Evolutionary conservation across 1,140 invertebrate genomes (phyloP).

Genomic region (Harlomillsia oculata): DNA sequence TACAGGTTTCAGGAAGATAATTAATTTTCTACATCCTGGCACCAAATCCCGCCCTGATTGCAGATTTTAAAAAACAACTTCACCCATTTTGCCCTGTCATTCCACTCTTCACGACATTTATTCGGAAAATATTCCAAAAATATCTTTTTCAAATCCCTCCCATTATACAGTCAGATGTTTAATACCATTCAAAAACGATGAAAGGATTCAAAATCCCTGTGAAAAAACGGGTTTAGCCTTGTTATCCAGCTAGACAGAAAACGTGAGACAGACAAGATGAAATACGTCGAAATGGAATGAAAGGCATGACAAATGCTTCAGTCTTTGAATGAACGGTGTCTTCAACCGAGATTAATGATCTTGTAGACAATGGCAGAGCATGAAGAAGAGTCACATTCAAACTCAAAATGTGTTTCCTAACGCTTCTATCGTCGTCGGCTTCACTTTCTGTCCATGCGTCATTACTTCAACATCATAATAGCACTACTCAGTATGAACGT

Average conservation of each 20-base stretch:
- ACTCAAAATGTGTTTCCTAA: not conserved
- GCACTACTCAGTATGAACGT: too few species aligned
- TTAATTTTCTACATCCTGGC: too few species aligned
- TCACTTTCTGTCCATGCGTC: not conserved
- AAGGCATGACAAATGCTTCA: conserved; percentile 30
- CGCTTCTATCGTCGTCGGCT: not conserved
- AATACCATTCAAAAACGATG: not conserved
- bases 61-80: too few species aligned
- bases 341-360: conserved; percentile 30
- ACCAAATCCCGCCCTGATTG: too few species aligned
- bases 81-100: too few species aligned
- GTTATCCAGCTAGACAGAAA: conserved; percentile 7
- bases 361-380: conserved; percentile 17
- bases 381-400: not conserved
- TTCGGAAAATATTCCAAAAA: too few species aligned
- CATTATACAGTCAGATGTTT: too few species aligned
- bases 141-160: too few species aligned
- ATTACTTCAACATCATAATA: not conserved
- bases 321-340: conserved; percentile 28
- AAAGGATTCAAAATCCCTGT: not conserved
- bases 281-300: too few species aligned
- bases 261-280: too few species aligned
- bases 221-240: conserved; percentile 2
- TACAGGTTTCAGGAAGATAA: too few species aligned
- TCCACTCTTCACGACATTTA: too few species aligned